phyloP scores from a whole-genome alignment of 2,113 vertebrate species.

The Cariama cristata region DNA sequence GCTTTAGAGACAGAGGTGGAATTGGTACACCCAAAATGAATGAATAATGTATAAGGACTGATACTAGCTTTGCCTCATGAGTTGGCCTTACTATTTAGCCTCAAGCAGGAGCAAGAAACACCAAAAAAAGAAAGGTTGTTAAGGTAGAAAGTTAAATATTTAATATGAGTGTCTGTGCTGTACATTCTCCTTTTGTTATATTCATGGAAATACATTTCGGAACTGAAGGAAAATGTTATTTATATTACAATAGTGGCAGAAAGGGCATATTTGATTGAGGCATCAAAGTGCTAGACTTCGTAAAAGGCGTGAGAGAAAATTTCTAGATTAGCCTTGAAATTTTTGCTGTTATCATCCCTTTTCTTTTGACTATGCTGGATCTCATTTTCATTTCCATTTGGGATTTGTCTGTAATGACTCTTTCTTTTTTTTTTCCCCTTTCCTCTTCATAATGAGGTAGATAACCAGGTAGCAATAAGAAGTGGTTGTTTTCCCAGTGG shows the following conservation, averaged over 20 bases:
- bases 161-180: neutral
- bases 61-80: neutral
- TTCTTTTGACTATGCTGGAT: neutral
- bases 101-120: slow-evolving; percentile 43
- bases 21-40: slow-evolving; percentile 10
- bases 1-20: neutral
- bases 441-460: neutral
- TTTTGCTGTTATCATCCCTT: neutral
- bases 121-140: neutral
- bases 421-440: neutral
- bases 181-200: neutral
- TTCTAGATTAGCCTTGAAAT: neutral
- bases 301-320: neutral
- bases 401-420: neutral
- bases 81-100: slow-evolving; percentile 41
- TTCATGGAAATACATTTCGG: slow-evolving; percentile 12
- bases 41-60: slow-evolving; percentile 42
- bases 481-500: neutral
- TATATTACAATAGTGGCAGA: neutral
- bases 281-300: neutral
- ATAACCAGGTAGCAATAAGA: neutral
- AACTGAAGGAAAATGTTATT: neutral
- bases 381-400: neutral
- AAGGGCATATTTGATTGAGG: neutral
- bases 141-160: slow-evolving; percentile 31